A percentile compares a stretch with the other conserved stretches of the same genome.
phyloP scores from a whole-genome alignment of 2,797 vertebrate genomes.

The Acrossocheilus wenchowensis region DNA sequence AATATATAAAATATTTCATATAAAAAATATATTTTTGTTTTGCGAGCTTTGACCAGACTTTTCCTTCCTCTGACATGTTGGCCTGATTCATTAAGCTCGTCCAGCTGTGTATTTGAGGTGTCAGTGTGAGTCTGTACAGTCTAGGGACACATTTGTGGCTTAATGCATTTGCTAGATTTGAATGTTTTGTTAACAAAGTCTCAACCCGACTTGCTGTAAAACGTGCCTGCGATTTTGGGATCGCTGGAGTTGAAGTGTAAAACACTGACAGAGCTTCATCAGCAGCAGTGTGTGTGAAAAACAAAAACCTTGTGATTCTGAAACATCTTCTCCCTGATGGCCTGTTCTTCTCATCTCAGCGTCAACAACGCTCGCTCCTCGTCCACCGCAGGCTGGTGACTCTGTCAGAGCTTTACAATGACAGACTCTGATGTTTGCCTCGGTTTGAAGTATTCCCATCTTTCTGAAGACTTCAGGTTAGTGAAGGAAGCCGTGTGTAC shows the following conservation, averaged over 20 bases:
- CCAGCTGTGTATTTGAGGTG: conserved; percentile 4
- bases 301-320: conserved; percentile 5
- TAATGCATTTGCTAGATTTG: too few species aligned
- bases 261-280: neutral
- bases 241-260: neutral
- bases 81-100: neutral
- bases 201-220: neutral
- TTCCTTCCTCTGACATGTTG: neutral
- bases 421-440: conserved; percentile 2
- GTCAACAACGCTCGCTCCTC: neutral
- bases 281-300: neutral
- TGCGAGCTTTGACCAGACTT: neutral
- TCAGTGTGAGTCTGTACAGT: neutral
- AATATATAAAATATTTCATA: too few species aligned
- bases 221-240: neutral
- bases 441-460: neutral
- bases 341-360: neutral
- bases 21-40: neutral
- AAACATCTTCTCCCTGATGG: neutral
- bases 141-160: neutral
- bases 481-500: neutral
- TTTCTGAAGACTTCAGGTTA: conserved; percentile 2
- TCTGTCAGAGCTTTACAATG: neutral
- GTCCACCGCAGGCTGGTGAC: conserved; percentile 1
- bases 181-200: neutral